Evolutionary conservation across 2,113 vertebrate species (phyloP).

Genomic region (Oophaga pumilio): DNA sequence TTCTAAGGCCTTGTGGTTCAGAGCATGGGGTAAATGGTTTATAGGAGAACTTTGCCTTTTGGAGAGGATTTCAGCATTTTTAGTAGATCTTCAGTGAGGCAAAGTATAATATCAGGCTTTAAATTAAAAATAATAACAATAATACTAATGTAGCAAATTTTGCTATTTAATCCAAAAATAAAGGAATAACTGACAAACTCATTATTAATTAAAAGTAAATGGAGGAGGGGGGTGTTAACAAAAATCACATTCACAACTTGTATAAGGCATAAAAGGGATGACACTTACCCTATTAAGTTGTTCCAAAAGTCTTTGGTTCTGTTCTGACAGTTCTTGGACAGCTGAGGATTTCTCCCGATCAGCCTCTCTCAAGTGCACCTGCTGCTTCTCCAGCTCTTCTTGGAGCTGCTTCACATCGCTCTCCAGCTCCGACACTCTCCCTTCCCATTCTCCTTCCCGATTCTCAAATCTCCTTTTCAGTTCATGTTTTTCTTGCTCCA

Average conservation of each 20-base stretch:
- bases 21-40: too few relatives aligned
- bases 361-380: constrained; percentile 87
- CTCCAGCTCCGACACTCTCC: constrained; percentile 93
- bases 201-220: neutral
- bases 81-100: too few relatives aligned
- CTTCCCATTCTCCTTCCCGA: constrained; percentile 96
- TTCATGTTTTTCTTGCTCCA: constrained; percentile 97
- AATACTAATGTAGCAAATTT: neutral
- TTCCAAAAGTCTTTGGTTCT: constrained; percentile 96
- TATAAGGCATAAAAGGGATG: neutral
- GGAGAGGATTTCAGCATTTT: too few relatives aligned
- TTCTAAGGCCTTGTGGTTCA: too few relatives aligned
- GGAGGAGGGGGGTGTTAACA: neutral
- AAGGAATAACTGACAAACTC: neutral
- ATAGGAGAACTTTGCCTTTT: too few relatives aligned
- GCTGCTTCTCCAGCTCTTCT: constrained; percentile 89
- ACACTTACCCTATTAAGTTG: constrained; percentile 92
- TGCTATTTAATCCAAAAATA: neutral
- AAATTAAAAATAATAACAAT: neutral
- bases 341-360: constrained; percentile 88
- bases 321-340: constrained; percentile 91
- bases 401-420: constrained; percentile 92
- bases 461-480: constrained; percentile 88
- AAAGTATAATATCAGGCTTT: neutral
- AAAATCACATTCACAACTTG: neutral